phyloP scores from a whole-genome alignment of 2,888 invertebrate genomes.

The Dioctria rufipes region DNA sequence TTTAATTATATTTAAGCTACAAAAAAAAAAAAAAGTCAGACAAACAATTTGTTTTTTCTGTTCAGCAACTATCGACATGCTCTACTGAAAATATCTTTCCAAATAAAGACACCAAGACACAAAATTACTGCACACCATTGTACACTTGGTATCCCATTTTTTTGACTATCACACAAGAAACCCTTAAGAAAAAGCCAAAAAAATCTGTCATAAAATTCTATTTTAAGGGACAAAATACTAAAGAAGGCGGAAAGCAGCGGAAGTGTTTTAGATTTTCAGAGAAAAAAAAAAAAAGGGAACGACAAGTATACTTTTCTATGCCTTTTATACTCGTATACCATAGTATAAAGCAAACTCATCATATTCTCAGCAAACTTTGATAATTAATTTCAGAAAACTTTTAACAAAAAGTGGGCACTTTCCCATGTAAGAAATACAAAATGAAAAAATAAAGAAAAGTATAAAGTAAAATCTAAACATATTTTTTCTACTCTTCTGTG shows the following conservation, averaged over 20 bases:
- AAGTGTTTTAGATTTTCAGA: slow-evolving; percentile 11
- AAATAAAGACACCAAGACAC: not conserved
- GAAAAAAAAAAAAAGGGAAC: not conserved
- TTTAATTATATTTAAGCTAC: no score
- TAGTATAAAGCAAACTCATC: slow-evolving; percentile 4
- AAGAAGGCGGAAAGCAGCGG: slow-evolving; percentile 12
- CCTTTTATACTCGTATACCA: not conserved
- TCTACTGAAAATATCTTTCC: not conserved
- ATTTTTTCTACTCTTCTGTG: slow-evolving; percentile 1
- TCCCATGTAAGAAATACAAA: not conserved
- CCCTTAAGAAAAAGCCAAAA: not conserved
- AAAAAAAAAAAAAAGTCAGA: no score
- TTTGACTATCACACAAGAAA: not conserved
- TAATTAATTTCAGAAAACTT: slow-evolving; percentile 35
- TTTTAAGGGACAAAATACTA: slow-evolving; percentile 26
- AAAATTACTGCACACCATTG: not conserved
- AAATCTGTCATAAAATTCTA: slow-evolving; percentile 12
- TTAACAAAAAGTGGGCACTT: slow-evolving; percentile 18
- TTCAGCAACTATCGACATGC: not conserved
- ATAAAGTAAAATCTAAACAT: not conserved
- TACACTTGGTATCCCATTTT: not conserved
- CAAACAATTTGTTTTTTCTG: no score
- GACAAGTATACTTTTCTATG: not conserved
- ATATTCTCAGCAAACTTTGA: slow-evolving; percentile 31
- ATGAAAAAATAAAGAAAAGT: not conserved